Conservation (phyloP, 1,140 invertebrate genomes). For the Arion vulgaris region DNA sequence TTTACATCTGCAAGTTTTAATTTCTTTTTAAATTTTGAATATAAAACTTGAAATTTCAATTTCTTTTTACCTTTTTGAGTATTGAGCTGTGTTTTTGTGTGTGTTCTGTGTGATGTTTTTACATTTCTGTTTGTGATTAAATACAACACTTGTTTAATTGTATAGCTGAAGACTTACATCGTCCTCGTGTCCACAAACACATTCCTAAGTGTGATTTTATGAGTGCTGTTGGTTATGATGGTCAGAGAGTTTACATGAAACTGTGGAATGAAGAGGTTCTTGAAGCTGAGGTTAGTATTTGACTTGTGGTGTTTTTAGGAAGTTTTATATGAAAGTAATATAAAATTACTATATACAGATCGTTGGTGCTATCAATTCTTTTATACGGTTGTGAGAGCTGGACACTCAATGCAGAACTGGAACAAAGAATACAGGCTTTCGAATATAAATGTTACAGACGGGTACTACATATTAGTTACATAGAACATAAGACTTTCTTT, state of each 20-base stretch:
- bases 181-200: slow-evolving; percentile 52
- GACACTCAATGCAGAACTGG: too few relatives aligned
- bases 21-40: too few relatives aligned
- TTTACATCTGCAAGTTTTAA: too few relatives aligned
- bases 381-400: too few relatives aligned
- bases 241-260: slow-evolving; percentile 61
- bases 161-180: slow-evolving; percentile 57
- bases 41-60: too few relatives aligned
- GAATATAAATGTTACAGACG: too few relatives aligned
- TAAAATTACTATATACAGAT: neutral
- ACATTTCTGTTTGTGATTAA: neutral
- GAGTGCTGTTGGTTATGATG: slow-evolving; percentile 56
- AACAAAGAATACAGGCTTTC: too few relatives aligned
- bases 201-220: slow-evolving; percentile 60
- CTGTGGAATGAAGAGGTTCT: slow-evolving; percentile 56
- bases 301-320: too few relatives aligned
- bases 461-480: too few relatives aligned
- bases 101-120: too few relatives aligned
- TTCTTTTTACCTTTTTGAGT: neutral
- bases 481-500: neutral
- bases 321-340: neutral
- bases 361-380: too few relatives aligned
- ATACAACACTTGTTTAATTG: neutral
- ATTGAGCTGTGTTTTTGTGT: too few relatives aligned
- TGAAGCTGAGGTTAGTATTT: slow-evolving; percentile 54